These are phyloP conservation scores for Mesorhabditis belari DNA, from an alignment of 2,888 invertebrate species.

Conservation along the genomic window DNA sequence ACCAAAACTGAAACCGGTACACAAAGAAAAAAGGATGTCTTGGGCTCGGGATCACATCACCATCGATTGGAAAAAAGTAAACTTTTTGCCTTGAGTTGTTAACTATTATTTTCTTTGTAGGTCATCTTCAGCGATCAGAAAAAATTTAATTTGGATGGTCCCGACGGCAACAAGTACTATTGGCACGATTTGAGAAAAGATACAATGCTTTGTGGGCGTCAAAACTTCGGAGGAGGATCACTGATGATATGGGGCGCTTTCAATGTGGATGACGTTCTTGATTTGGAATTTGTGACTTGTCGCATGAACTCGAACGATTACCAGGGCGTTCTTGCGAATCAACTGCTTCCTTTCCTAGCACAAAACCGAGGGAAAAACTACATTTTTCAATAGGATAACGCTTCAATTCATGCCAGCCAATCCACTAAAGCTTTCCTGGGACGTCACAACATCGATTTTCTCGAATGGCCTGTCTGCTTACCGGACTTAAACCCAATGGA, in stretches of 20 bases:
- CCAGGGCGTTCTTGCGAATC: neutral
- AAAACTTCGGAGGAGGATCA: slow-evolving; percentile 5
- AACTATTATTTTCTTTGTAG: neutral
- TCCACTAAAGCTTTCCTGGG: no score
- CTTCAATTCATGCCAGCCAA: slow-evolving; percentile 7
- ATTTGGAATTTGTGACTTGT: slow-evolving; percentile 1
- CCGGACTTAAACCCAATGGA: no score
- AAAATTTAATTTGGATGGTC: slow-evolving; percentile 9
- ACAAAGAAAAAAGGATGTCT: neutral
- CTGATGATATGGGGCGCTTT: slow-evolving; percentile 8
- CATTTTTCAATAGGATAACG: slow-evolving; percentile 7
- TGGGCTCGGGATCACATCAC: neutral
- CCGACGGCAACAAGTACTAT: slow-evolving; percentile 5
- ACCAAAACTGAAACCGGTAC: no score
- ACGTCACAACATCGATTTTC: no score
- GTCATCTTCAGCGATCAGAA: slow-evolving; percentile 9
- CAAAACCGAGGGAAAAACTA: neutral
- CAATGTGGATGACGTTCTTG: slow-evolving; percentile 1
- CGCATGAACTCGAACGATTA: neutral
- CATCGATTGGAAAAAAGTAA: slow-evolving; percentile 1
- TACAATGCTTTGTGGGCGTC: neutral
- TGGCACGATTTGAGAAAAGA: slow-evolving; percentile 6
- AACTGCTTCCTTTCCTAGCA: slow-evolving; percentile 7
- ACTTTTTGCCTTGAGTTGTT: neutral
- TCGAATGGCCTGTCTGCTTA: no score